Conservation (phyloP, 2,888 invertebrate species). For the Protonemura montana region DNA sequence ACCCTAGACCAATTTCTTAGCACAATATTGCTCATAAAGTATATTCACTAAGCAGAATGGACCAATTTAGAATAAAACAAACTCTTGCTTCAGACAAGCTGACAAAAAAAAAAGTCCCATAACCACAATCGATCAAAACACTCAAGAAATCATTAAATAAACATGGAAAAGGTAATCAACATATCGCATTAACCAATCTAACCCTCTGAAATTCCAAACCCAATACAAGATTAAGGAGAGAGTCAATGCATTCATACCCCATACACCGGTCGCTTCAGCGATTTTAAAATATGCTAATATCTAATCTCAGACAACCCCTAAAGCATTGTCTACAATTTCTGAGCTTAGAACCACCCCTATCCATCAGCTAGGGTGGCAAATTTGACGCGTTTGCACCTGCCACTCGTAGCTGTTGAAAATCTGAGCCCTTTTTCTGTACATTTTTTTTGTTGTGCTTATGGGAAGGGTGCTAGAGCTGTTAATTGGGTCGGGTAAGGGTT, state of each 20-base stretch:
- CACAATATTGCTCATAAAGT: too few species aligned
- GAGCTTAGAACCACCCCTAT: not conserved
- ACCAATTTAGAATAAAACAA: too few species aligned
- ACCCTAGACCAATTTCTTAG: too few species aligned
- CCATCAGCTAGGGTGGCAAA: conserved; percentile 12
- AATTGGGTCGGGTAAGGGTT: not conserved
- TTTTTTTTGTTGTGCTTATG: not conserved
- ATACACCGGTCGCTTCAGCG: not conserved
- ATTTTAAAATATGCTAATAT: not conserved
- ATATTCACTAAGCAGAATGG: too few species aligned
- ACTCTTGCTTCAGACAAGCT: not conserved
- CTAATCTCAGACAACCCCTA: not conserved
- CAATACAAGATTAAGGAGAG: not conserved
- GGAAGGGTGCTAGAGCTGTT: not conserved
- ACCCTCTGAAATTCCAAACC: not conserved
- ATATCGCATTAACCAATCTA: not conserved
- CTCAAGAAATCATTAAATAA: not conserved
- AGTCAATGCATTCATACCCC: not conserved
- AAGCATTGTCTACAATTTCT: not conserved
- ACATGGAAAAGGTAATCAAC: not conserved
- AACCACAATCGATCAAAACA: not conserved
- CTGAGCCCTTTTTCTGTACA: not conserved
- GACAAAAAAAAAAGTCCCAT: not conserved
- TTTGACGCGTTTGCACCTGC: not conserved
- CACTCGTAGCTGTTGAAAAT: not conserved